Conservation (phyloP, 2,888 invertebrate species). For the Hofmannophila pseudospretella region DNA sequence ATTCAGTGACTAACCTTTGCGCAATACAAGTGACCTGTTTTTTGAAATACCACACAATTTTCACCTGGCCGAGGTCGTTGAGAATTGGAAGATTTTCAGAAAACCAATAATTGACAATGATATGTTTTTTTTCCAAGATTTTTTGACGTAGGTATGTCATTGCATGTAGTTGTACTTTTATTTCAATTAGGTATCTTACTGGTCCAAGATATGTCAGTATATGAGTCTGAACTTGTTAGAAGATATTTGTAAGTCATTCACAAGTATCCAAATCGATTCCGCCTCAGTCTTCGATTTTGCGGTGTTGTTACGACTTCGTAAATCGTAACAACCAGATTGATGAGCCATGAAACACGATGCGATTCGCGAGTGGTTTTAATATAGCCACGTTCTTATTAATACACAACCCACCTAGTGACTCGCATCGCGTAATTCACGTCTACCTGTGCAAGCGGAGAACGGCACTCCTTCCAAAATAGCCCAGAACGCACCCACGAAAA, state of each 20-base stretch:
- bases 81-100: background rate
- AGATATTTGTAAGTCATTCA: no score
- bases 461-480: constrained; percentile 46
- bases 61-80: constrained; percentile 3
- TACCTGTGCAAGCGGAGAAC: constrained; percentile 46
- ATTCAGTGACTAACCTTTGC: constrained; percentile 61
- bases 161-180: no score
- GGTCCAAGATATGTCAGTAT: no score
- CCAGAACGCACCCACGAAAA: constrained; percentile 28
- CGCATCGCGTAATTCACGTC: constrained; percentile 37
- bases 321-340: no score
- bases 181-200: no score
- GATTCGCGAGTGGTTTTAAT: constrained; percentile 27
- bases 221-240: no score
- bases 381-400: constrained; percentile 52
- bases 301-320: no score
- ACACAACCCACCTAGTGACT: constrained; percentile 51
- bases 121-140: no score
- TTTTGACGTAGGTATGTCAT: no score
- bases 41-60: constrained; percentile 14
- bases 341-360: constrained; percentile 61
- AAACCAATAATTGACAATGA: background rate
- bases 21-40: constrained; percentile 60
- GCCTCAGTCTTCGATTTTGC: no score
- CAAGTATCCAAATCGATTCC: no score